Base-by-base conservation (phyloP, 1,140 invertebrate genomes). In the Limonius californicus region DNA sequence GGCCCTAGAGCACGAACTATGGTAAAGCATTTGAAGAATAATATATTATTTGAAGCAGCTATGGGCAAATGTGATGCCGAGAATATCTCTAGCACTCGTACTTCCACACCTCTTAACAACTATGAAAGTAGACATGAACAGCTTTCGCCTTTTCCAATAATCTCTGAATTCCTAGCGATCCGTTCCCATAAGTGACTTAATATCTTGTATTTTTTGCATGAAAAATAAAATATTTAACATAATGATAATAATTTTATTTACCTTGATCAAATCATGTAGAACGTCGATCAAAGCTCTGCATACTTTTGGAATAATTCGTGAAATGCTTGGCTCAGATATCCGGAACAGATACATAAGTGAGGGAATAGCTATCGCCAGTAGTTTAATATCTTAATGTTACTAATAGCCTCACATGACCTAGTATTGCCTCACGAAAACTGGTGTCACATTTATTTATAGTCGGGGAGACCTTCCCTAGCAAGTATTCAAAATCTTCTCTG, bases 361-460 rank as follows among this genome's bases (percentile, higher is more conserved):
- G n/a, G 15, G 50, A 16, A 61, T 61, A 64, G 42, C 54, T 57
- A 61, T 73, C 67, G 35, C 71, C 71, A 16, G 63, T 72, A 27
- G 72, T 68, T 19, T 71, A 59, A 65, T 61, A 72, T 57, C 70
- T 32, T 30, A 70, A 61, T 16, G 70, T 72, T 30, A 70, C 59
- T 50, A 68, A 67, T 16, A 72, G 61, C 30, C 65, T 63, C 30
- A 63, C 64, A 59, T 71, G n/a, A n/a, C n/a, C n/a, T n/a, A n/a
- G n/a, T n/a, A n/a, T n/a, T n/a, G n/a, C n/a, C n/a, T n/a, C n/a
- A n/a, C n/a, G 30, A 47, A 57, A 66, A 16, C 61, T 61, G 20
- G 71, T 71, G 54, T 73, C 59, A 61, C 57, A 55, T 67, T 63
- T 69, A 20, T 39, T 62, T 57, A 72, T 73, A 56, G 43, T 56